Evolutionary conservation across 2,888 invertebrate genomes (phyloP), one percentile per base, ranked within the genome.

Genomic region (Pyrocoelia pectoralis): DNA sequence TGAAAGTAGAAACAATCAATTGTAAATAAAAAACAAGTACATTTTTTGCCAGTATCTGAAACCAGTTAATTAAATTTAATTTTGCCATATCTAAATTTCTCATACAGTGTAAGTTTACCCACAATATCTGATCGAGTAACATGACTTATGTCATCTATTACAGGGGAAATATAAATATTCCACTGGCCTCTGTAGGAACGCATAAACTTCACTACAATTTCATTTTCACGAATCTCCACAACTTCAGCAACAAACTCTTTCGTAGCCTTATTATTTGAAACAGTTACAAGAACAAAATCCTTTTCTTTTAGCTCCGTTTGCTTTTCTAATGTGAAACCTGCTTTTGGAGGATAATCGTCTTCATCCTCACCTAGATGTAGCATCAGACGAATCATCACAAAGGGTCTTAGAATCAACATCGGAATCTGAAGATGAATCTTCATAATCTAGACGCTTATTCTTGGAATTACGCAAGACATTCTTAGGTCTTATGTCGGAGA

Each of bases 161-260:
- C 38, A 38, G 38, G 12, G 38, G n/a, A 38, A 38, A 9, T 38
- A 9, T 38, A 38, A 38, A 38, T 38, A 38, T 38, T 38, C 38
- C 38, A 38, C 38, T 38, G 38, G 38, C 38, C 38, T 38, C 38
- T 38, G 24, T 24, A 38, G 3, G 38, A 38, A 38, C 3, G 38
- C 38, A 38, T 38, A 9, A 38, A 38, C 38, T 38, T 38, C 38
- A 38, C 12, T 38, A 38, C 38, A 12, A 38, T 38, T 38, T 38
- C 38, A 38, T 38, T 38, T 5, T 38, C 38, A 38, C 38, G 38
- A 38, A 38, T 38, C 38, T 38, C 38, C 38, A 38, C n/a, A 38
- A n/a, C 10, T 38, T 38, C 38, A 38, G 38, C 38, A 38, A 38
- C 38, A 38, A 38, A 38, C 38, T 38, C 38, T 38, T 38, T 38